Base-by-base conservation (phyloP, 2,797 vertebrate species). In the Sparidentex hasta region DNA sequence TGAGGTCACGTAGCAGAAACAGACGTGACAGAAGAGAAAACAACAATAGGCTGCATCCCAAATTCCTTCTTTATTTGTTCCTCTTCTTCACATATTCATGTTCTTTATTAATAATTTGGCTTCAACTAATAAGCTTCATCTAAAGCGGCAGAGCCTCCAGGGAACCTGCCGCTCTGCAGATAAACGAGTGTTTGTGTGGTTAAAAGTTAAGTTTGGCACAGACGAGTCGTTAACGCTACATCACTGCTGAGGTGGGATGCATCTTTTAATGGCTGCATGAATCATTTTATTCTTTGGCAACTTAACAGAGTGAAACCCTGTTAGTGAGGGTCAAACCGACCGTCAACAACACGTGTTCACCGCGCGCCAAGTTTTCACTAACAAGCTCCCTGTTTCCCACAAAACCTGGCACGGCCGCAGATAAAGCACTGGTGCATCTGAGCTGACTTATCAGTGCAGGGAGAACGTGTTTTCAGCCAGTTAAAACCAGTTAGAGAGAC, bases 371-470 rank as follows among this genome's bases (percentile, higher is more conserved):
- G 59, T 79, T 85, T 73, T 80, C 71, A 65, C 78, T 82, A 87
- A 88, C 86, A 63, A 87, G 86, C 82, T 85, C 74, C 76, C 84
- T 29, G 44, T 63, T 77, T 57, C 55, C 59, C 69, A 46, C n/a
- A 5, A 47, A 80, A 76, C 58, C 46, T 71, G 85, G 73, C 75
- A 12, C 0, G 7, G 65, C 46, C 21, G 44, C 23, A 52, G 27
- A 65, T 67, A 11, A 72, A 65, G 65, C n/a, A 51, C 57, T 27
- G 50, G n/a, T 65, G 54, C 7, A 4, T 78, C 78, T 29, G 68
- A 63, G 25, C 16, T 43, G 47, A 77, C 43, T 72, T 51, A 5
- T 54, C 62, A 14, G 55, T 44, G 61, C 25, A 66, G 33, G 7
- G 14, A 50, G 20, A 74, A 20, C 13, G 43, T 13, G 43, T 20